Percentiles rank a stretch among this genome's conserved stretches.
These are phyloP conservation scores for Chiridota heheva DNA, from an alignment of 35 echinoderm and acorn worm genomes.

Conservation along the genomic window DNA sequence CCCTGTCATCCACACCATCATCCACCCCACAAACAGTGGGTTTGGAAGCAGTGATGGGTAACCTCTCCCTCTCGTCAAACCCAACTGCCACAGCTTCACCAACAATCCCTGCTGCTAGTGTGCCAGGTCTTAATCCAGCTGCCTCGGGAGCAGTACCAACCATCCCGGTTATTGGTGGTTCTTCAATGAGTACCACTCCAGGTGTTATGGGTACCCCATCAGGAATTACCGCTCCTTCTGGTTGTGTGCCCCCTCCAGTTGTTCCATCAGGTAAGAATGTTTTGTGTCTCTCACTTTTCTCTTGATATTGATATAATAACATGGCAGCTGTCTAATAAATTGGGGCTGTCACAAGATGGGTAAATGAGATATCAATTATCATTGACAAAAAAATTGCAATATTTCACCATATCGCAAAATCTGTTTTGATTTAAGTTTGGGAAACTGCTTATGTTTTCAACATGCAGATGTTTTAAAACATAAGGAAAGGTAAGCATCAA, in stretches of 20 bases:
- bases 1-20: slow-evolving; percentile 70
- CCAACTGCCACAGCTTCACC: slow-evolving; percentile 28
- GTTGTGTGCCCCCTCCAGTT: slow-evolving; percentile 28
- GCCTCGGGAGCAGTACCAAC: slow-evolving; percentile 49
- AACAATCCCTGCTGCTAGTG: not conserved
- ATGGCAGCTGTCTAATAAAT: no score
- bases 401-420: no score
- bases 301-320: not conserved
- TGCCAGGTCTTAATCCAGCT: slow-evolving; percentile 38
- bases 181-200: slow-evolving; percentile 18
- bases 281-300: not conserved
- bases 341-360: no score
- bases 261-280: slow-evolving; percentile 18
- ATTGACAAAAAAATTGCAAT: no score
- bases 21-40: slow-evolving; percentile 42
- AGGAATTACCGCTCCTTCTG: slow-evolving; percentile 22
- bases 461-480: no score
- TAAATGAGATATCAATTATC: no score
- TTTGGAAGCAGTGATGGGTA: slow-evolving; percentile 49
- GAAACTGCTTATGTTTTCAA: no score
- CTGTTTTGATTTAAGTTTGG: no score
- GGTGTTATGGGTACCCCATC: not conserved
- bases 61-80: slow-evolving; percentile 35
- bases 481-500: no score
- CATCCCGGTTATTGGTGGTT: slow-evolving; percentile 45